A percentile compares a stretch with the other conserved stretches of the same genome.
These are phyloP conservation scores for Diarsia mendica DNA, from an alignment of 2,888 invertebrate genomes.

Conservation along the genomic window DNA sequence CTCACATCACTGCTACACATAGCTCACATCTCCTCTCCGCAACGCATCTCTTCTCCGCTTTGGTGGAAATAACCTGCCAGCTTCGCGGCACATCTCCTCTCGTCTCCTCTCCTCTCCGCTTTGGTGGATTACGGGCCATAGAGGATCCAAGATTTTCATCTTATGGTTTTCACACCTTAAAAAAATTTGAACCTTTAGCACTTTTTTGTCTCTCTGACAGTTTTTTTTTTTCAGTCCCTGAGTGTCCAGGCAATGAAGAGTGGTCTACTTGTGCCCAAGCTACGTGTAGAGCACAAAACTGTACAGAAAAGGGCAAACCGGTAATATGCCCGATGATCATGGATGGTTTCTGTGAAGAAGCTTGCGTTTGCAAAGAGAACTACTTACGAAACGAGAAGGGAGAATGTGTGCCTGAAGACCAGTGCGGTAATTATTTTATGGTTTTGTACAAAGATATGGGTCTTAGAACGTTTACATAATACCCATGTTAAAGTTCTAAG, in stretches of 20 bases:
- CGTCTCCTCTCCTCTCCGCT: too few species aligned
- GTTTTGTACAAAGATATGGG: background rate
- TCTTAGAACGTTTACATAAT: too few species aligned
- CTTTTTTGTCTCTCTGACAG: background rate
- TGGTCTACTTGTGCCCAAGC: slow-evolving; percentile 52
- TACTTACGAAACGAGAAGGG: slow-evolving; percentile 31
- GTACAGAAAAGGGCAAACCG: slow-evolving; percentile 22
- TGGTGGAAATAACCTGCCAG: too few species aligned
- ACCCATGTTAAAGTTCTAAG: background rate
- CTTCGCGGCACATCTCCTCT: too few species aligned
- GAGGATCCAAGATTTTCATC: background rate
- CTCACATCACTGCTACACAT: too few species aligned
- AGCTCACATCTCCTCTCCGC: too few species aligned
- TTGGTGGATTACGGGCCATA: too few species aligned
- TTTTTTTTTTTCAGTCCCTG: slow-evolving; percentile 4
- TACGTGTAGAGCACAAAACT: slow-evolving; percentile 45
- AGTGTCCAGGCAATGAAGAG: slow-evolving; percentile 23
- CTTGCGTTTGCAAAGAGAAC: slow-evolving; percentile 32
- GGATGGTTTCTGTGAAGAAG: slow-evolving; percentile 8
- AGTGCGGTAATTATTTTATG: slow-evolving; percentile 34
- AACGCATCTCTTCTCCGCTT: too few species aligned
- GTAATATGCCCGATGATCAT: slow-evolving; percentile 12
- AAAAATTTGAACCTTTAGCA: background rate
- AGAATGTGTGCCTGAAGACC: slow-evolving; percentile 25
- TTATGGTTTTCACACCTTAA: background rate